Conservation (phyloP, 2,113 vertebrate genomes). For the Copsychus sechellarum region DNA sequence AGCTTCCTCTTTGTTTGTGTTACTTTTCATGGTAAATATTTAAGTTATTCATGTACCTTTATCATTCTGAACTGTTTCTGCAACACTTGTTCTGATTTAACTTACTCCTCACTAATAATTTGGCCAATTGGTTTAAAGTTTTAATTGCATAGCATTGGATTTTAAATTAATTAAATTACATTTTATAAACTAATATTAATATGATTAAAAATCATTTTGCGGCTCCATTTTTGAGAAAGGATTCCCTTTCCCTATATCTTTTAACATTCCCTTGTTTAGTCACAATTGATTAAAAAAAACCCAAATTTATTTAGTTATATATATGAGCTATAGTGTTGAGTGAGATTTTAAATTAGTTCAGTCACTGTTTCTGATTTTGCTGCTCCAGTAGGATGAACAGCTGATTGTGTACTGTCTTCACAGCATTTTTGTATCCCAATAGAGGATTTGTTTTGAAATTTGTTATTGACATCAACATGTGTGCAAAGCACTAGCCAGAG, state of each 20-base stretch:
- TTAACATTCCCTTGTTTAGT: neutral
- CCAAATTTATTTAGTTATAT: neutral
- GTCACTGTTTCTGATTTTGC: neutral
- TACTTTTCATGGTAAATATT: neutral
- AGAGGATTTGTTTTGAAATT: neutral
- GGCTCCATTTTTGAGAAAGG: neutral
- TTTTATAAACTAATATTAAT: neutral
- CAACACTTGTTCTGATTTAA: neutral
- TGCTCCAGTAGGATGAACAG: neutral
- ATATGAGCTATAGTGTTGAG: neutral
- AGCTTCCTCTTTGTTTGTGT: neutral
- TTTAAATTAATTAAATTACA: neutral
- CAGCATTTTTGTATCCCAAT: neutral
- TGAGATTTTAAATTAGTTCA: neutral
- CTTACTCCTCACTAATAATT: neutral
- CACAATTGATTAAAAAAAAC: neutral
- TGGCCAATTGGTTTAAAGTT: neutral
- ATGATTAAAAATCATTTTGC: neutral
- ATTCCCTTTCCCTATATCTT: neutral
- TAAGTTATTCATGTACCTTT: neutral
- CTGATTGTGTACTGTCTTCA: neutral
- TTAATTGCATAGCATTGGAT: neutral
- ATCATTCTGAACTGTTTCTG: neutral
- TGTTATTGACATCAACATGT: neutral
- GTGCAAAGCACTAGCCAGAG: neutral